These are phyloP conservation scores for Molossus alvarezi DNA, from an alignment of 2,797 vertebrate genomes.

Conservation along the genomic window DNA sequence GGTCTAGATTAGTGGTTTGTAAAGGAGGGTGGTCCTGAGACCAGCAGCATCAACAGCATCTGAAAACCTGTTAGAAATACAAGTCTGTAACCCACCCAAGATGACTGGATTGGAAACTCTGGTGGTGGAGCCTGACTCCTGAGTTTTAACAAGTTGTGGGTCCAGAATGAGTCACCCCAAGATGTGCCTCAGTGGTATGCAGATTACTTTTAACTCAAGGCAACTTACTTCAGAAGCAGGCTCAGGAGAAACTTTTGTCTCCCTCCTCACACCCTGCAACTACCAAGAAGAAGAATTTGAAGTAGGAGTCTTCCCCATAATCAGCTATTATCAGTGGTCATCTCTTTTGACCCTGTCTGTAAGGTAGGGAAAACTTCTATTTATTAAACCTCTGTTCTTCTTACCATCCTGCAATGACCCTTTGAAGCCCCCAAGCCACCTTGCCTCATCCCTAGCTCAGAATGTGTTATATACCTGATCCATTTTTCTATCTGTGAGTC, in stretches of 20 bases:
- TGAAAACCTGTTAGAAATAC: neutral
- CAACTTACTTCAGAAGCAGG: neutral
- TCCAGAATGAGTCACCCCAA: neutral
- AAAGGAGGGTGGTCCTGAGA: neutral
- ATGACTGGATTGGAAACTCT: neutral
- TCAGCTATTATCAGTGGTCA: neutral
- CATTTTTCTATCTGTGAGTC: neutral
- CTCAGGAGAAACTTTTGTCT: neutral
- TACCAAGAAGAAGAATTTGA: neutral
- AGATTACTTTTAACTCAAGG: neutral
- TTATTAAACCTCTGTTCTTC: neutral
- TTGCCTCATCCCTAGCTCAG: neutral
- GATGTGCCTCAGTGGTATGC: neutral
- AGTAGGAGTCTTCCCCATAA: neutral
- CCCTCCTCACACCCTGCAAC: neutral
- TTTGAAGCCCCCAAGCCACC: neutral
- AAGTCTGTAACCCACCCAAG: neutral
- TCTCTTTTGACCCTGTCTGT: neutral
- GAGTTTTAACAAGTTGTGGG: neutral
- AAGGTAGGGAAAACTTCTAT: neutral
- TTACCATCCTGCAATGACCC: neutral
- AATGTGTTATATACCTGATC: neutral
- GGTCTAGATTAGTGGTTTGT: neutral
- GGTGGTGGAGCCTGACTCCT: neutral
- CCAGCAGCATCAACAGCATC: neutral